These are phyloP conservation scores for Tetragnatha montana DNA, from an alignment of 2,888 invertebrate genomes.

Conservation along the genomic window DNA sequence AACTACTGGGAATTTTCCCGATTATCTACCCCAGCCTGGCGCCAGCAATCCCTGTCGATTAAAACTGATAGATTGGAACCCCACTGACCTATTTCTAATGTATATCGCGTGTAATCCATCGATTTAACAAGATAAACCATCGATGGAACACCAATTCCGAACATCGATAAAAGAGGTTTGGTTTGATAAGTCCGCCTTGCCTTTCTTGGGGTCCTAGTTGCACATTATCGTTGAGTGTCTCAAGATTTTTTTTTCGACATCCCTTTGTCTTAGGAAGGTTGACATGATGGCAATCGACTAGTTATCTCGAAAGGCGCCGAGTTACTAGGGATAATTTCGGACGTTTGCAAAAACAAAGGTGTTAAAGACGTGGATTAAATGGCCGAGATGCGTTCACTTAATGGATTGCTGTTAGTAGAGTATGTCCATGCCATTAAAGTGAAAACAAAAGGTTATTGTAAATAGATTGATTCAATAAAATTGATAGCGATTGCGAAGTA, in stretches of 20 bases:
- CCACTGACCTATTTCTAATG: constrained; percentile 61
- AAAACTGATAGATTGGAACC: constrained; percentile 45
- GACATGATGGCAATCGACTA: background rate
- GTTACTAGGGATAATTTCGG: background rate
- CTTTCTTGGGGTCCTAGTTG: constrained; percentile 19
- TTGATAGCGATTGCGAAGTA: too few relatives aligned
- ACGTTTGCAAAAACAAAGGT: too few relatives aligned
- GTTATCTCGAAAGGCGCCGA: background rate
- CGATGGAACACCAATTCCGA: background rate
- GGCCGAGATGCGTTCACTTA: too few relatives aligned
- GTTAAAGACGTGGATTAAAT: too few relatives aligned
- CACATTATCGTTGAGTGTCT: constrained; percentile 12
- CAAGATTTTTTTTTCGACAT: constrained; percentile 11
- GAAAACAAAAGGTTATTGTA: too few relatives aligned
- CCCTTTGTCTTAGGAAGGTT: constrained; percentile 1
- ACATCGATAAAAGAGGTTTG: constrained; percentile 25
- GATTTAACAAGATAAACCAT: constrained; percentile 56
- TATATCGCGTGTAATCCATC: constrained; percentile 40
- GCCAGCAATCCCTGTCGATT: constrained; percentile 40
- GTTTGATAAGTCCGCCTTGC: constrained; percentile 22
- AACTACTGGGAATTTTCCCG: constrained; percentile 45
- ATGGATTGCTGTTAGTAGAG: too few relatives aligned
- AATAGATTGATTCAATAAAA: too few relatives aligned
- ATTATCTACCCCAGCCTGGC: constrained; percentile 44
- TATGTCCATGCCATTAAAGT: too few relatives aligned